A percentile compares a stretch with the other conserved stretches of the same genome.
These are phyloP conservation scores for Zenarchopterus dispar DNA, from an alignment of 2,797 vertebrate genomes.

Conservation along the genomic window DNA sequence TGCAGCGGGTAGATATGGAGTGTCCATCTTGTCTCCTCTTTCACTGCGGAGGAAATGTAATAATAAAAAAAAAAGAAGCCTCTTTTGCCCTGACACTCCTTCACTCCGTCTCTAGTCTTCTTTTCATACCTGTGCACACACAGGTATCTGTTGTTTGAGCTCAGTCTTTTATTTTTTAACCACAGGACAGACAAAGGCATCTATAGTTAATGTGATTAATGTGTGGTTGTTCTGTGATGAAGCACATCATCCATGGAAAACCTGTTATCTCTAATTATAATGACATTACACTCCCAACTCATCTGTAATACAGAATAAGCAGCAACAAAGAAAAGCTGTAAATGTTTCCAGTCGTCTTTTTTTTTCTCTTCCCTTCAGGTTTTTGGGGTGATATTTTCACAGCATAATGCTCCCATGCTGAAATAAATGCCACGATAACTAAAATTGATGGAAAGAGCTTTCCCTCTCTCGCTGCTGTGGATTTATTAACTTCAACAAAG, in stretches of 20 bases:
- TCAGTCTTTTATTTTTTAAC: constrained; percentile 31
- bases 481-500: constrained; percentile 50
- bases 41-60: constrained; percentile 85
- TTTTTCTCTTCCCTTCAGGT: constrained; percentile 32
- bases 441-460: constrained; percentile 61
- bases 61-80: constrained; percentile 76
- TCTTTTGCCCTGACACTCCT: constrained; percentile 48
- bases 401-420: constrained; percentile 50
- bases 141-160: constrained; percentile 61
- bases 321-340: constrained; percentile 54
- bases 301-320: constrained; percentile 43
- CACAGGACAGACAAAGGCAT: constrained; percentile 24
- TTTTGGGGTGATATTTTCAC: constrained; percentile 54
- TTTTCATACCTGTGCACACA: constrained; percentile 42
- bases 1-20: constrained; percentile 84
- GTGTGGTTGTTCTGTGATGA: constrained; percentile 22
- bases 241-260: constrained; percentile 19
- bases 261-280: constrained; percentile 9
- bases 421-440: constrained; percentile 69
- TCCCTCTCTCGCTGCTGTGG: constrained; percentile 26
- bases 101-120: constrained; percentile 40
- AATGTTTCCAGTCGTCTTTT: constrained; percentile 57
- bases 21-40: constrained; percentile 87
- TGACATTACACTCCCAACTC: constrained; percentile 42
- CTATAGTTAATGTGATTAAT: constrained; percentile 23